Evolutionary conservation across 2,113 vertebrate species (phyloP).

Genomic region (Sander vitreus): DNA sequence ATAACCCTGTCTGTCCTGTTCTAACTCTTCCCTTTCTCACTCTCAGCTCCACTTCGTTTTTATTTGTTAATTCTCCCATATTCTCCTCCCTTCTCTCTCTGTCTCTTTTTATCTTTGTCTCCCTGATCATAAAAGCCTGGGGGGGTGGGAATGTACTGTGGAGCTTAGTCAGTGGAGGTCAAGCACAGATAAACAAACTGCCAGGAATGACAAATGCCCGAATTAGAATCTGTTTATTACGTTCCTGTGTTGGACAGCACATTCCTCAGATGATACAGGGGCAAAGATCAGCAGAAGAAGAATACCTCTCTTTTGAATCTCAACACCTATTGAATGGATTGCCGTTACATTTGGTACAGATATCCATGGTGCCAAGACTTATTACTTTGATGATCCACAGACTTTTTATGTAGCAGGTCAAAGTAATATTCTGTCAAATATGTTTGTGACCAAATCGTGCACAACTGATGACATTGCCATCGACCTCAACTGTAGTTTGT

Average conservation of each 20-base stretch:
- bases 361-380: not conserved
- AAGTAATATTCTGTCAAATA: not conserved
- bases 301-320: not conserved
- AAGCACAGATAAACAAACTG: conserved; percentile 22
- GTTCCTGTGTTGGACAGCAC: conserved; percentile 26
- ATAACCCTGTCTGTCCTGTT: not conserved
- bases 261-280: conserved; percentile 32
- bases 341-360: not conserved
- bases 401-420: not conserved
- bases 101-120: not conserved
- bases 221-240: conserved; percentile 50
- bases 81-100: not conserved
- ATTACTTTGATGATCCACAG: no score
- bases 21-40: not conserved
- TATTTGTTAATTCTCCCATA: not conserved
- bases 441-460: not conserved
- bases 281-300: not conserved
- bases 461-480: not conserved
- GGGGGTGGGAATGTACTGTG: conserved; percentile 1
- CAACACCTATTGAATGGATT: not conserved
- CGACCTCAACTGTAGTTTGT: not conserved
- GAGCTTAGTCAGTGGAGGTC: conserved; percentile 49
- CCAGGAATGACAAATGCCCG: conserved; percentile 13
- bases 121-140: not conserved
- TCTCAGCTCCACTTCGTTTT: not conserved